phyloP scores from a whole-genome alignment of 2,113 vertebrate species.

The Nannospalax galili region DNA sequence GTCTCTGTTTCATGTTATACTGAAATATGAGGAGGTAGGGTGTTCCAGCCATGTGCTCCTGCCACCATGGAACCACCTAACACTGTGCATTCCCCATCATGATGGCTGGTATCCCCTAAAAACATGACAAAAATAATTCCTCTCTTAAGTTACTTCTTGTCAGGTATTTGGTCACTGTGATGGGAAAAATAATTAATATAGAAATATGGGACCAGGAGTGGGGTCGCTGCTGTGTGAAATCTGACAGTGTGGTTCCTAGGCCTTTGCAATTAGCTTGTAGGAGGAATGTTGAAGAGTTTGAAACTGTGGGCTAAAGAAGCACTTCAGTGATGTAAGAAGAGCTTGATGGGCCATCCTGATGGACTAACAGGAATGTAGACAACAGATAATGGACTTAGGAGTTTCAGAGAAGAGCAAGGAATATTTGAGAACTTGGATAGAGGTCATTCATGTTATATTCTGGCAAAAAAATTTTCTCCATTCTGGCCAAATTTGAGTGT shows the following conservation, averaged over 20 bases:
- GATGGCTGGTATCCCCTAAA: neutral
- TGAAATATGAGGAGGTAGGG: neutral
- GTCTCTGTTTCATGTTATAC: neutral
- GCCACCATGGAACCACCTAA: neutral
- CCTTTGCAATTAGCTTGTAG: neutral
- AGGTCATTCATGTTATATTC: neutral
- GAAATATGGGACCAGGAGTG: neutral
- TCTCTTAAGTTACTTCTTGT: neutral
- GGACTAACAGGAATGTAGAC: neutral
- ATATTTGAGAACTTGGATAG: neutral
- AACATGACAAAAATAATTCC: no score
- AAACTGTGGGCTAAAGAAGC: neutral
- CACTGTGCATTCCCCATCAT: neutral
- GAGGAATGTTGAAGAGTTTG: neutral
- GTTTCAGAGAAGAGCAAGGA: neutral
- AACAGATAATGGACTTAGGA: no score
- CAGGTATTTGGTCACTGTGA: neutral
- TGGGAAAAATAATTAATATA: neutral
- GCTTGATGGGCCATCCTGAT: neutral
- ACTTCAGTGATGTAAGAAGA: neutral
- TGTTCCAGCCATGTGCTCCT: neutral
- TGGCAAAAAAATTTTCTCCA: neutral
- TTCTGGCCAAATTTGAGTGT: neutral
- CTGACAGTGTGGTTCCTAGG: neutral
- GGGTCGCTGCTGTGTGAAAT: neutral